These are phyloP conservation scores for Aspidiotus rigidus DNA, from an alignment of 2,888 invertebrate species.

Conservation along the genomic window DNA sequence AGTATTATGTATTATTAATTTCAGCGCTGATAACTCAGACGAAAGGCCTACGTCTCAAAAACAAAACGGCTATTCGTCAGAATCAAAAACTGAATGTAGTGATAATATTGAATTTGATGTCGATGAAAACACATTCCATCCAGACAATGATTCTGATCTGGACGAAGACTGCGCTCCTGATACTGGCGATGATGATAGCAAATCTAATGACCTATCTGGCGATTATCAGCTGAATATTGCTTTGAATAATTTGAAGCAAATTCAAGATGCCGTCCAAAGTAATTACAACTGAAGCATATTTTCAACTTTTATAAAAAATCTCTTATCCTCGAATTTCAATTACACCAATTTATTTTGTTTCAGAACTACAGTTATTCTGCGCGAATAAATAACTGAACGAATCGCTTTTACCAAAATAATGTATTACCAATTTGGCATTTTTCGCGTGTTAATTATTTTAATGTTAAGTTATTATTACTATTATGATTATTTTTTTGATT, in stretches of 20 bases:
- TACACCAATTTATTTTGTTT: not conserved
- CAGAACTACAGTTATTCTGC: constrained; percentile 4
- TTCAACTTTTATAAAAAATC: not conserved
- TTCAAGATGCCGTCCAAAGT: constrained; percentile 24
- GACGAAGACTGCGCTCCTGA: not conserved
- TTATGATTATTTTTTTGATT: too few species aligned
- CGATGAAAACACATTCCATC: not conserved
- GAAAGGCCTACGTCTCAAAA: too few species aligned
- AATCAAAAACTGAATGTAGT: too few species aligned
- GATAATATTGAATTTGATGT: too few species aligned
- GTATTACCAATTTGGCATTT: not conserved
- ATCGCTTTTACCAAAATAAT: constrained; percentile 7
- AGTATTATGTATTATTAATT: not conserved
- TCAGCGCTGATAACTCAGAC: too few species aligned
- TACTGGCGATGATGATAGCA: not conserved
- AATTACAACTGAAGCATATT: not conserved
- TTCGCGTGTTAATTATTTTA: not conserved
- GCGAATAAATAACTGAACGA: not conserved
- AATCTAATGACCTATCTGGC: constrained; percentile 9
- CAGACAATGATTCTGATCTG: not conserved
- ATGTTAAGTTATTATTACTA: too few species aligned
- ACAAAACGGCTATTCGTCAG: too few species aligned
- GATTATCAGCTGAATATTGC: constrained; percentile 20
- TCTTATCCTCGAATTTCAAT: not conserved
- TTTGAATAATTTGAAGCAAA: constrained; percentile 23